Evolutionary conservation across 1,140 invertebrate genomes (phyloP).

Genomic region (Ceratosolen solmsi): DNA sequence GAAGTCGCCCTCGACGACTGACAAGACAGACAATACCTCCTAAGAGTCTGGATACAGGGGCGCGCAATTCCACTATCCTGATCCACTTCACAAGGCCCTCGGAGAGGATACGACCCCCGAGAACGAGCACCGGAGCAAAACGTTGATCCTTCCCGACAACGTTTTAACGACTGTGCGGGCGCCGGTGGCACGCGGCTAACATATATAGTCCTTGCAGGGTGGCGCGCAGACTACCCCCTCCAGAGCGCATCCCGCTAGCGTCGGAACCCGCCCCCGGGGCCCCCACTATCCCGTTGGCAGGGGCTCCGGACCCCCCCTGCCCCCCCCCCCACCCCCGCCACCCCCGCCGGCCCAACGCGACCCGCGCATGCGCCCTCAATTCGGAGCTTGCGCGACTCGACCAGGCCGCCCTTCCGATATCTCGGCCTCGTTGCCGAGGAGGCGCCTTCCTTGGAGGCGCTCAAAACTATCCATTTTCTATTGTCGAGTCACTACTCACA

Average conservation of each 20-base stretch:
- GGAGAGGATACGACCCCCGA: neutral
- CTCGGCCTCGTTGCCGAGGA: neutral
- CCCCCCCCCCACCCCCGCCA: neutral
- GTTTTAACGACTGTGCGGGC: constrained; percentile 67
- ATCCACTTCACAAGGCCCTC: constrained; percentile 13
- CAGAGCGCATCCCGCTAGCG: neutral
- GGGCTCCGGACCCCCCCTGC: neutral
- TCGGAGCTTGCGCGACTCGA: neutral
- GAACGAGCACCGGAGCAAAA: neutral
- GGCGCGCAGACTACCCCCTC: constrained; percentile 57
- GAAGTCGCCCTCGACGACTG: neutral
- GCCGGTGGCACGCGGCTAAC: constrained; percentile 60
- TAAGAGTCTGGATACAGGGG: neutral
- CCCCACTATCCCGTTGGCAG: constrained; percentile 36
- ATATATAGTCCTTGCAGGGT: constrained; percentile 67
- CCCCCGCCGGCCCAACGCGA: constrained; percentile 17
- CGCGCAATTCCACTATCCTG: neutral
- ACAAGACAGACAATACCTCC: neutral
- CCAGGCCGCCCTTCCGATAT: neutral
- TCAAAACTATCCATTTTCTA: too few species aligned
- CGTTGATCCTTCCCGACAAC: neutral
- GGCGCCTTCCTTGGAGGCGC: too few species aligned
- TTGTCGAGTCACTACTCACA: too few species aligned
- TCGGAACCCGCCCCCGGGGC: constrained; percentile 52
- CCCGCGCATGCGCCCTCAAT: neutral